A percentile compares a stretch with the other conserved stretches of the same genome.
These are phyloP conservation scores for Macquaria australasica DNA, from an alignment of 2,113 vertebrate species.

Conservation along the genomic window DNA sequence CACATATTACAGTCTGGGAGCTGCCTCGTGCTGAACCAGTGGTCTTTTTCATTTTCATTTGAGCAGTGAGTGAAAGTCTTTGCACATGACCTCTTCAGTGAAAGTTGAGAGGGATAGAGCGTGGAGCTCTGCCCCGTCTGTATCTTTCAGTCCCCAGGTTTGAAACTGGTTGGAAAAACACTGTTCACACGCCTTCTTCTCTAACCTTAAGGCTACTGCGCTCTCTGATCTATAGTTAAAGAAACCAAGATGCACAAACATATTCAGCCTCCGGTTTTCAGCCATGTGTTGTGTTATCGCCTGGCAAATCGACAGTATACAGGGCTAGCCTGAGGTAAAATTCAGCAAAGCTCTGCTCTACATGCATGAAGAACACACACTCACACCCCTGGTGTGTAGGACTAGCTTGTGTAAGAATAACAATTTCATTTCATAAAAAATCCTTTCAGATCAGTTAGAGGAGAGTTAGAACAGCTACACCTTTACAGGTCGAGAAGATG, in stretches of 20 bases:
- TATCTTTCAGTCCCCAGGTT: neutral
- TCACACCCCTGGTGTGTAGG: neutral
- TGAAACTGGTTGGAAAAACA: neutral
- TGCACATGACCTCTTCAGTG: neutral
- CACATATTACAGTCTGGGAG: no score
- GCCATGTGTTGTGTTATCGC: neutral
- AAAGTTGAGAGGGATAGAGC: neutral
- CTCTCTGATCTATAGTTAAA: neutral
- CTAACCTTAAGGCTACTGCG: neutral
- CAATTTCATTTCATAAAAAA: no score
- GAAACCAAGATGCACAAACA: no score
- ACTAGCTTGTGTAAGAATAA: neutral
- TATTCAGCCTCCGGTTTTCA: neutral
- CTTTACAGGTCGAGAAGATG: neutral
- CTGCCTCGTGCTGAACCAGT: no score
- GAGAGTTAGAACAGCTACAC: neutral
- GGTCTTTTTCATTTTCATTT: no score
- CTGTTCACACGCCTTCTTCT: neutral
- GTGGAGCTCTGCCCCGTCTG: neutral
- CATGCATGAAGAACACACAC: neutral
- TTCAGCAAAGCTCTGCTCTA: neutral
- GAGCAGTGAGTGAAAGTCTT: no score
- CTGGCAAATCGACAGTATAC: no score
- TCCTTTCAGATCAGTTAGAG: neutral
- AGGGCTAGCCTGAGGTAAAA: neutral